Evolutionary conservation across 2,888 invertebrate genomes (phyloP).

Genomic region (Perizoma flavofasciatum): DNA sequence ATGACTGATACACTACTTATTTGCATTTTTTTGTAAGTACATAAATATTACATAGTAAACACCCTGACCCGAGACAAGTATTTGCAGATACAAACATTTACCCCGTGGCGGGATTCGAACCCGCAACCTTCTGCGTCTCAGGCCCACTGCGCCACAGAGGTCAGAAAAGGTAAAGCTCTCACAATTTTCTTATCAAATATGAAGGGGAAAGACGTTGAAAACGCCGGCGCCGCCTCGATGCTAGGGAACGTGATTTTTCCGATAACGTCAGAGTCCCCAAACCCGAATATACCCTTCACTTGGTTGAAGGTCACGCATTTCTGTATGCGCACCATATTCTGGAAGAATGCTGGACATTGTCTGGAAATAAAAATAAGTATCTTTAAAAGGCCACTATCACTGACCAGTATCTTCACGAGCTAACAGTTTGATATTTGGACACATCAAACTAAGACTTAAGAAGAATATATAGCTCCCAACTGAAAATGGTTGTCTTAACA

Average conservation of each 20-base stretch:
- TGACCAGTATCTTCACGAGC: too few relatives aligned
- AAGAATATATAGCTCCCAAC: too few relatives aligned
- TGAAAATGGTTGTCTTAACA: too few relatives aligned
- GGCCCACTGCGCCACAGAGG: too few relatives aligned
- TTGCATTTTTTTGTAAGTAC: too few relatives aligned
- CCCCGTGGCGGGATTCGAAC: not conserved
- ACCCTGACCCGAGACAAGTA: not conserved
- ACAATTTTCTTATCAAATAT: constrained; percentile 92
- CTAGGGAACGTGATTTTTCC: constrained; percentile 99
- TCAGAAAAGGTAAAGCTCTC: constrained; percentile 45
- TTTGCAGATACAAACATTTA: not conserved
- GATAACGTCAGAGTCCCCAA: constrained; percentile 97
- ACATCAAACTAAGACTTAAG: too few relatives aligned
- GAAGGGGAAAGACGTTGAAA: constrained; percentile 95
- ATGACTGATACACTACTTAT: too few relatives aligned
- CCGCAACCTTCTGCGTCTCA: too few relatives aligned
- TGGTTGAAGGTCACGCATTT: constrained; percentile 98
- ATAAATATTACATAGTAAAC: too few relatives aligned
- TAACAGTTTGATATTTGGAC: too few relatives aligned
- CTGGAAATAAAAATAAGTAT: constrained; percentile 72
- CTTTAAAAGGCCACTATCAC: not conserved
- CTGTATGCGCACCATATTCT: constrained; percentile 95
- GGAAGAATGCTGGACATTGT: constrained; percentile 95
- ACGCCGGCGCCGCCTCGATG: constrained; percentile 97
- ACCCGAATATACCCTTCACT: constrained; percentile 99